Evolutionary conservation across 1,140 invertebrate genomes (phyloP).

Genomic region (Solen grandis): DNA sequence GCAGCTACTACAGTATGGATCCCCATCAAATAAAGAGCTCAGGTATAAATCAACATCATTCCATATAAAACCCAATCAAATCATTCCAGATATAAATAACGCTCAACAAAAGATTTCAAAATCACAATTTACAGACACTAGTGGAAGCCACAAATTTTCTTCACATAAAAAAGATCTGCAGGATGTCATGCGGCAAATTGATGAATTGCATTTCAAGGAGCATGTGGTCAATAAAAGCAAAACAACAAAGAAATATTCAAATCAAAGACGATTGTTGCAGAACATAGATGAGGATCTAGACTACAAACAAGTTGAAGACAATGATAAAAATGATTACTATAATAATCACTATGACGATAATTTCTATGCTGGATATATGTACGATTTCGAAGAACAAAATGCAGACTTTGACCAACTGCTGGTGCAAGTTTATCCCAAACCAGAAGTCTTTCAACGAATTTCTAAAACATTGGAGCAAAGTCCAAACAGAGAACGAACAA

Average conservation of each 20-base stretch:
- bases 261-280: neutral
- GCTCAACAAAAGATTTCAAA: no score
- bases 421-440: slow-evolving; percentile 68
- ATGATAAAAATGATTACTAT: neutral
- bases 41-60: no score
- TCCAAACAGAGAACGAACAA: slow-evolving; percentile 50
- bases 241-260: neutral
- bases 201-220: slow-evolving; percentile 21
- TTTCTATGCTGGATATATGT: no score
- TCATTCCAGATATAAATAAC: slow-evolving; percentile 8
- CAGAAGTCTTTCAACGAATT: slow-evolving; percentile 66
- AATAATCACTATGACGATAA: neutral
- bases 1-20: no score
- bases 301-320: neutral
- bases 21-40: no score
- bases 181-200: neutral
- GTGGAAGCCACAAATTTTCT: no score
- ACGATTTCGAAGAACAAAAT: slow-evolving; percentile 44
- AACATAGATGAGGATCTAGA: neutral
- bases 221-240: neutral
- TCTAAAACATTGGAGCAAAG: slow-evolving; percentile 12
- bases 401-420: slow-evolving; percentile 75
- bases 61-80: slow-evolving; percentile 19
- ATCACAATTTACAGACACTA: no score
- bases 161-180: slow-evolving; percentile 6